Conservation (phyloP, 2,113 vertebrate genomes). For the Greenwoodochromis staneri region DNA sequence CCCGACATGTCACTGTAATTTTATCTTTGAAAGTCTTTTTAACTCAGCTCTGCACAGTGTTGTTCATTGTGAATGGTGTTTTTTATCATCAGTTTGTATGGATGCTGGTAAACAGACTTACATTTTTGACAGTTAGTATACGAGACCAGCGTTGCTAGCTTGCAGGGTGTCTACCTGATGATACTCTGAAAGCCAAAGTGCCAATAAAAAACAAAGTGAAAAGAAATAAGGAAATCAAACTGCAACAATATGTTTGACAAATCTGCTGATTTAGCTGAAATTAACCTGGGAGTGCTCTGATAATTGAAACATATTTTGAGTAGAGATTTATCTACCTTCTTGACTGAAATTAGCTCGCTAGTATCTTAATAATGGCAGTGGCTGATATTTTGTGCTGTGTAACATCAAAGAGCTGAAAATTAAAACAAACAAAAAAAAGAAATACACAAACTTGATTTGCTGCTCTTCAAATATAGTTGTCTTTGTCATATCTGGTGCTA, state of each 20-base stretch:
- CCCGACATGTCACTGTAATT: not conserved
- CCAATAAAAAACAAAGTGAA: not conserved
- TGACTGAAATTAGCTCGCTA: not conserved
- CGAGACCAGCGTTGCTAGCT: not conserved
- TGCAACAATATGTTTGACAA: not conserved
- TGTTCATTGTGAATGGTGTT: not conserved
- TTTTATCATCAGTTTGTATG: not conserved
- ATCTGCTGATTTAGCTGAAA: not conserved
- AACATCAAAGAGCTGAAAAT: not conserved
- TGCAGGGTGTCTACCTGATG: not conserved
- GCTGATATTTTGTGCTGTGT: not conserved
- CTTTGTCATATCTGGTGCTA: not conserved
- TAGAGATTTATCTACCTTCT: not conserved
- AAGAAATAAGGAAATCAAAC: not conserved
- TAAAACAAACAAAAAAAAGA: accelerated
- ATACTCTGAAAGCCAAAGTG: not conserved
- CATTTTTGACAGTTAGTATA: not conserved
- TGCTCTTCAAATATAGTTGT: accelerated
- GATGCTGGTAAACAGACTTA: not conserved
- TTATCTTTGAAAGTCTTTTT: not conserved
- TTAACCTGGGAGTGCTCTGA: not conserved
- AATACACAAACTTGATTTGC: not conserved
- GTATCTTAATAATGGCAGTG: not conserved
- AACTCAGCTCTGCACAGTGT: not conserved
- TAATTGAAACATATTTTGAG: not conserved